A percentile compares a stretch with the other conserved stretches of the same genome.
Conservation (phyloP, 2,797 vertebrate species). For the Lepus townsendii region DNA sequence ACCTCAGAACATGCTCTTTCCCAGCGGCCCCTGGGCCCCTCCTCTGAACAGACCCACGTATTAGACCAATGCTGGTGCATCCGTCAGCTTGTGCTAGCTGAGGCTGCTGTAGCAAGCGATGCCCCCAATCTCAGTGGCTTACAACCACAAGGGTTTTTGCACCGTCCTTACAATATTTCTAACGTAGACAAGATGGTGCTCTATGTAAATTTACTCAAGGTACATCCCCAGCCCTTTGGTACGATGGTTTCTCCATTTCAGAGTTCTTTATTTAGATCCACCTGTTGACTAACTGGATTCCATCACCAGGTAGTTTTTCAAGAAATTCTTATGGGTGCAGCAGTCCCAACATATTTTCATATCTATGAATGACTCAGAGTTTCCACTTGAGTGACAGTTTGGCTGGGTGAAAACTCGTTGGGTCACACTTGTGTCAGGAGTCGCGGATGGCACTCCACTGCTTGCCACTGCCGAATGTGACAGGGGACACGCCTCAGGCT, state of each 20-base stretch:
- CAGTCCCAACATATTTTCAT: neutral
- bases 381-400: slow-evolving; percentile 51
- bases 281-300: slow-evolving; percentile 56
- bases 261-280: slow-evolving; percentile 65
- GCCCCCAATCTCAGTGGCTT: neutral
- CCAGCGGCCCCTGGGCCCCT: neutral
- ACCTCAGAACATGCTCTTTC: neutral
- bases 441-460: neutral
- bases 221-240: neutral
- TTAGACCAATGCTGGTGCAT: neutral
- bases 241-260: slow-evolving; percentile 1
- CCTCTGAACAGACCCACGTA: neutral
- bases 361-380: neutral
- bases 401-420: neutral
- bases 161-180: neutral
- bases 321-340: slow-evolving; percentile 26
- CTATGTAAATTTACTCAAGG: neutral
- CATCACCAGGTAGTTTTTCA: slow-evolving; percentile 23
- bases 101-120: neutral
- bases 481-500: neutral
- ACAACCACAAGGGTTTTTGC: neutral
- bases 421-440: neutral
- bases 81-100: neutral
- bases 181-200: neutral
- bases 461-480: neutral